Evolutionary conservation across 2,113 vertebrate species (phyloP), one percentile per base, ranked within the genome.

Genomic region (Lampris megalopsis): DNA sequence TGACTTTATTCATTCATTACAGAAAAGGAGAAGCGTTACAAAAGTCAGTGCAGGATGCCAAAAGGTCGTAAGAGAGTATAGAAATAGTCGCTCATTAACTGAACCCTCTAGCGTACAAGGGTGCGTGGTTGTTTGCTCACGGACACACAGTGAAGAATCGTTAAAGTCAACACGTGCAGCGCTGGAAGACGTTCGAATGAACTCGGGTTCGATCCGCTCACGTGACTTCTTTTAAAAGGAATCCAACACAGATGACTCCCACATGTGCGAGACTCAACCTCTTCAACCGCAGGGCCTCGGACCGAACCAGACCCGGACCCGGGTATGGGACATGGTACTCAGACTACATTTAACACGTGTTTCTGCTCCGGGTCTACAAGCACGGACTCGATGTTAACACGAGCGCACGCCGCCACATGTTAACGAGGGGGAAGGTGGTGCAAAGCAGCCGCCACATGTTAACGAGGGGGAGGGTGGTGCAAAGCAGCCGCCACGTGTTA

Each of bases 21-120:
- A 91, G 88, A 79, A 88, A 88, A 88, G 68, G 68, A 87, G 71
- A 74, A 79, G 75, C 67, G 73, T 86, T 90, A 90, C 75, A 85
- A 85, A 91, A 87, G 68, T 86, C 80, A 24, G 83, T 80, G 88
- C 80, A 86, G 73, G 82, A 83, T 80, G 87, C 65, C 59, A 76
- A 85, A 81, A 85, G 60, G 70, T 74, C 38, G 45, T 6, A 54
- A 73, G 43, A 66, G 1, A 7, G 53, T 68, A 48, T 73, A 79
- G 41, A 86, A 80, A 85, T 62, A 68, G 72, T 59, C 38, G 67
- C 2, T 61, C 57, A 53, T 60, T 68, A 63, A 70, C 61, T 82
- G 24, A 24, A 24, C 24, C 9, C 77, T 81, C 62, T 68, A 75
- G 79, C 70, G 68, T 76, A 79, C 65, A 60, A 24, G 41, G 65